Percentiles rank a stretch among this genome's conserved stretches.
Evolutionary conservation across 1,140 invertebrate species (phyloP).

Genomic region (Maniola jurtina): DNA sequence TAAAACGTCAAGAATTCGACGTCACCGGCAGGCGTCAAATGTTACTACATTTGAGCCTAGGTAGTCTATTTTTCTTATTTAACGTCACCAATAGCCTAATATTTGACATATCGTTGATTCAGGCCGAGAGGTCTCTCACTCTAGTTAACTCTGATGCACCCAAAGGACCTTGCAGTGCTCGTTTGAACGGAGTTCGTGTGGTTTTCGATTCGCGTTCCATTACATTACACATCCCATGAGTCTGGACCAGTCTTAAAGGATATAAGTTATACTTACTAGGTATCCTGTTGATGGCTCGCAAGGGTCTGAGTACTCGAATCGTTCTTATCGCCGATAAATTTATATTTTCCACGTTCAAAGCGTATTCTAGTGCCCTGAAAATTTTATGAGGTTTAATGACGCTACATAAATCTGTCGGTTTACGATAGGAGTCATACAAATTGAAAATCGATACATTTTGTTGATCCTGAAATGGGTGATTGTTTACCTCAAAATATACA

Average conservation of each 20-base stretch:
- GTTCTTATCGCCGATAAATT: conserved; percentile 99
- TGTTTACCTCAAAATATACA: background rate
- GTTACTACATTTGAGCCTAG: too few species aligned
- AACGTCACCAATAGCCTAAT: too few species aligned
- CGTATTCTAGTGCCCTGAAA: conserved; percentile 94
- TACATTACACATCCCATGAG: too few species aligned
- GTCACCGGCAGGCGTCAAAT: too few species aligned
- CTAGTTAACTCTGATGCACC: too few species aligned
- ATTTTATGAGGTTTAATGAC: conserved; percentile 35
- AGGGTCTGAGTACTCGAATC: conserved; percentile 96
- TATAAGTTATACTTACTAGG: conserved; percentile 90
- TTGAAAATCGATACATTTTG: background rate
- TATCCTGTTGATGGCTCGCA: conserved; percentile 99
- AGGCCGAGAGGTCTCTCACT: too few species aligned
- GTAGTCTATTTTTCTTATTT: too few species aligned
- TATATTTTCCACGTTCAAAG: conserved; percentile 97
- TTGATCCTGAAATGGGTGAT: background rate
- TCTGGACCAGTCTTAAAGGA: background rate
- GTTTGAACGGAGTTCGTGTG: too few species aligned
- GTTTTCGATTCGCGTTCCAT: too few species aligned
- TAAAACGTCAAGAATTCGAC: too few species aligned
- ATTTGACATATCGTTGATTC: too few species aligned
- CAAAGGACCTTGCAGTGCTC: too few species aligned
- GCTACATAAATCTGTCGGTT: conserved; percentile 1
- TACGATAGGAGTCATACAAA: background rate